Percentiles rank a stretch among this genome's conserved stretches.
phyloP scores from a whole-genome alignment of 2,113 vertebrate species.

The Dipodomys merriami region DNA sequence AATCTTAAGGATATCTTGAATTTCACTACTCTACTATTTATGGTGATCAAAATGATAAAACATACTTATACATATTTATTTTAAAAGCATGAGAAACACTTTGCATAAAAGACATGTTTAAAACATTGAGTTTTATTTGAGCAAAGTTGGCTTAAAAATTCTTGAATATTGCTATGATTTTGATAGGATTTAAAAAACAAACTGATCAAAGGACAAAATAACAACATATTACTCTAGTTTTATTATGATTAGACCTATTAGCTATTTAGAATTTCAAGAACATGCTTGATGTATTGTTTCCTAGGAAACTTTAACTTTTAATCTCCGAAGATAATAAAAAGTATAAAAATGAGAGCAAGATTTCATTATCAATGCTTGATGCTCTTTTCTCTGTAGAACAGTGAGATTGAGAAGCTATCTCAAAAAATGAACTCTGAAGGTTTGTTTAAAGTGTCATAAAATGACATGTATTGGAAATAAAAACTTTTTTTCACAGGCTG shows the following conservation, averaged over 20 bases:
- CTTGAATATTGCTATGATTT: neutral
- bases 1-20: neutral
- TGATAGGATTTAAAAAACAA: conserved; percentile 21
- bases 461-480: neutral
- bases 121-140: neutral
- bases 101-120: neutral
- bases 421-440: neutral
- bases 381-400: neutral
- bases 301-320: neutral
- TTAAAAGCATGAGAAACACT: neutral
- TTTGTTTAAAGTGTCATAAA: conserved; percentile 29
- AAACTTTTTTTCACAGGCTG: neutral
- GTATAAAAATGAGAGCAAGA: neutral
- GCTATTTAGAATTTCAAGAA: conserved; percentile 6
- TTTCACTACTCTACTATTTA: neutral
- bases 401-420: neutral
- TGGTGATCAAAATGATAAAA: neutral
- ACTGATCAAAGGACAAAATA: neutral
- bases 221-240: neutral
- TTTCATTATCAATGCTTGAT: neutral
- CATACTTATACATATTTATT: neutral
- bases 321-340: neutral
- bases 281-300: neutral
- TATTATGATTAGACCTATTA: neutral
- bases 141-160: neutral